Evolutionary conservation across 2,113 vertebrate species (phyloP), one percentile per base, ranked within the genome.

Genomic region (Natator depressus): DNA sequence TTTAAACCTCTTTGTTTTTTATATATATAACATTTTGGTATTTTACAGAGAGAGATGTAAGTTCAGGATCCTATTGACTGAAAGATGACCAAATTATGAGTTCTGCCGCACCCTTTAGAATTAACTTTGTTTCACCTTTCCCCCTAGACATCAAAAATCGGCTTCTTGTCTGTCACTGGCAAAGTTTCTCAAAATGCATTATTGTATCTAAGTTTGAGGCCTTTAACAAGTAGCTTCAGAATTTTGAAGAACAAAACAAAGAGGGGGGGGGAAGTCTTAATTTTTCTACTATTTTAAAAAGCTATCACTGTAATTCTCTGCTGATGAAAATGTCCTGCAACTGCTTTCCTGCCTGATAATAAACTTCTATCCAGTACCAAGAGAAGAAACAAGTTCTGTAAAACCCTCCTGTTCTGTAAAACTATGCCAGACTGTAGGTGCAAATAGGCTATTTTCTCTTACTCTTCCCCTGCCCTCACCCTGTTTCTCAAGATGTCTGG

Each of bases 371-470:
- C 78, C n/a, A 78, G 59, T 31, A 72, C 38, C 38, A 80, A 59
- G 57, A 76, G 57, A 79, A 96, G 86, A 76, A 91, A 72, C 55
- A 0, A 0, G 8, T 85, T 89, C 65, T 90, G 90, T 76, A 82
- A 84, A 84, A 49, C 42, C 38, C 12, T 22, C 38, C 38, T 69
- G 91, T 11, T 87, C 72, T 27, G 84, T 0, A 0, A 54, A 54
- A 54, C 19, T 54, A 8, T 54, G 22, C 53, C 82, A 50, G 82
- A 86, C 87, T 95, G 82, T 87, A 80, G 95, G 93, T 94, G 80
- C 93, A 96, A 95, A 95, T 69, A 13, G 87, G 53, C 65, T 3
- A 4, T 89, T 95, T 97, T n/a, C 38, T 76, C 16, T 72, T 72
- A 87, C 83, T 95, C 14, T 79, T 46, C 57, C 17, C 31, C 53